Evolutionary conservation across 2,113 vertebrate genomes (phyloP).

Genomic region (Dendrocopos noguchii): DNA sequence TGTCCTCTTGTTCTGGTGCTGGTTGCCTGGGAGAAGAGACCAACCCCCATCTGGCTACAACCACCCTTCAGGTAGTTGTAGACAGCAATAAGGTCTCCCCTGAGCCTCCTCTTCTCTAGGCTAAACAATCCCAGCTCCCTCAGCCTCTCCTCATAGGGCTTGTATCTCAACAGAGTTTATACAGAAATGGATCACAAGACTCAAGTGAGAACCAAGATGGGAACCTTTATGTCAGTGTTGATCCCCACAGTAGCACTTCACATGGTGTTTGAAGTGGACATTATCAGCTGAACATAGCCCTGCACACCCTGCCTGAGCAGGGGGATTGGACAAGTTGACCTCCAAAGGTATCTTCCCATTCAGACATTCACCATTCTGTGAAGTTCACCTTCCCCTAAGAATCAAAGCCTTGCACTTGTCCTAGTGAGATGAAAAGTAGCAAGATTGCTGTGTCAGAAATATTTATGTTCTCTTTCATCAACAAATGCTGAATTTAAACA

Average conservation of each 20-base stretch:
- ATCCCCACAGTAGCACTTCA: not conserved
- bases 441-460: not conserved
- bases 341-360: not conserved
- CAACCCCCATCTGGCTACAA: no score
- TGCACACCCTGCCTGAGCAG: not conserved
- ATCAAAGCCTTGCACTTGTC: not conserved
- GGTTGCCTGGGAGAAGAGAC: no score
- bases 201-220: not conserved
- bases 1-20: no score
- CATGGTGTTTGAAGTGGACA: not conserved
- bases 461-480: not conserved
- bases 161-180: not conserved
- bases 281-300: not conserved
- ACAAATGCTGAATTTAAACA: not conserved
- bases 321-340: not conserved
- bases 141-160: no score
- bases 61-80: no score
- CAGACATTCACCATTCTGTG: not conserved
- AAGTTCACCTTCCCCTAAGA: not conserved
- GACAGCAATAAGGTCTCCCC: no score
- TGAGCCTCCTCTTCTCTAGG: no score
- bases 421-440: not conserved
- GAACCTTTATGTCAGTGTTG: not conserved
- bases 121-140: no score
- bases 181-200: not conserved